Conservation (phyloP, 2,888 invertebrate genomes). For the Tenthredo distinguenda region DNA sequence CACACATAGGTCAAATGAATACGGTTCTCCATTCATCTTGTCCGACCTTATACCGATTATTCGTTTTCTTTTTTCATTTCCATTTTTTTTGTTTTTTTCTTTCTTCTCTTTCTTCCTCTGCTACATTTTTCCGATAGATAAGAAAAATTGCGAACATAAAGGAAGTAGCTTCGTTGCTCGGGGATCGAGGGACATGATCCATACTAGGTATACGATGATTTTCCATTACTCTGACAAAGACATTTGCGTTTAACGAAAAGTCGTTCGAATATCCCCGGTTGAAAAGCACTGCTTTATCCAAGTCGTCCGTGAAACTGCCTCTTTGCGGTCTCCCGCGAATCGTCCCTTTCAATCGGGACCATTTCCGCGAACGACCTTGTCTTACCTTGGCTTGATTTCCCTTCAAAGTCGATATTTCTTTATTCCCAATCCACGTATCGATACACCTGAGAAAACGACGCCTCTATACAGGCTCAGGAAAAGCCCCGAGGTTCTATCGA, state of each 20-base stretch:
- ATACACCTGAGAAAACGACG: constrained; percentile 5
- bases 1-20: neutral
- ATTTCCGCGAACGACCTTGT: constrained; percentile 20
- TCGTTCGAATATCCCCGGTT: constrained; percentile 5
- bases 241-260: neutral
- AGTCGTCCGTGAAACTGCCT: constrained; percentile 27
- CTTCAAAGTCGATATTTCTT: neutral
- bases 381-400: constrained; percentile 6
- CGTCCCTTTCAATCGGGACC: constrained; percentile 21
- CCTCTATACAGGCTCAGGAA: neutral
- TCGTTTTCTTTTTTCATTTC: neutral
- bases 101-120: neutral
- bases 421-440: neutral
- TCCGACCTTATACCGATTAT: neutral
- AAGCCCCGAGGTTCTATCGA: neutral
- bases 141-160: neutral
- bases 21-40: constrained; percentile 20
- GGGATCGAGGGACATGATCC: neutral
- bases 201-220: neutral
- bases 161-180: neutral
- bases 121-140: neutral
- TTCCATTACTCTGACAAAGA: neutral
- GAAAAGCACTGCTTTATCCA: constrained; percentile 29
- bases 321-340: constrained; percentile 15
- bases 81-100: neutral